Evolutionary conservation across 2,113 vertebrate genomes (phyloP).

Genomic region (Muntiacus reevesi): DNA sequence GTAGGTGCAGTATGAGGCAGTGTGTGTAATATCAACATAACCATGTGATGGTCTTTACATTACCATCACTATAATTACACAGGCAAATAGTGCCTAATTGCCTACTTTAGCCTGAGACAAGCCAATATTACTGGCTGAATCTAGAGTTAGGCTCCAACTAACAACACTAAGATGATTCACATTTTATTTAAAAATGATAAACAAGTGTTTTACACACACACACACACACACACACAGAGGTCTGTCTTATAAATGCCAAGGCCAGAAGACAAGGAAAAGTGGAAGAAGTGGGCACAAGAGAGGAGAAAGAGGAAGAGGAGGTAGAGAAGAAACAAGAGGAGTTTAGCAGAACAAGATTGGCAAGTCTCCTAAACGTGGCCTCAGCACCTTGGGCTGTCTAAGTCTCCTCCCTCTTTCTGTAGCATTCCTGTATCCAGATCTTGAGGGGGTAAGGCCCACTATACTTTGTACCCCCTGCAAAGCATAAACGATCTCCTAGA

Average conservation of each 20-base stretch:
- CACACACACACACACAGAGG: too few species aligned
- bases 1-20: neutral
- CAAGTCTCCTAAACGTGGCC: neutral
- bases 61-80: neutral
- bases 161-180: neutral
- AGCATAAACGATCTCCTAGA: neutral
- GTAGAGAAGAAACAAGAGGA: neutral
- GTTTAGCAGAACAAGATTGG: neutral
- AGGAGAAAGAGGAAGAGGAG: too few species aligned
- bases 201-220: too few species aligned
- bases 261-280: neutral
- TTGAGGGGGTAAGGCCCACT: rapidly evolving
- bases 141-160: neutral
- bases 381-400: neutral
- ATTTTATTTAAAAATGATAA: too few species aligned
- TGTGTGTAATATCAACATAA: neutral
- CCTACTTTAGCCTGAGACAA: neutral
- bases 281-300: neutral
- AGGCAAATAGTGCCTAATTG: neutral
- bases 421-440: neutral
- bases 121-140: neutral
- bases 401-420: neutral
- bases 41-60: neutral
- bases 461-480: neutral
- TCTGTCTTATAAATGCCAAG: neutral